These are phyloP conservation scores for Mythimna ferrago DNA, from an alignment of 2,888 invertebrate species.

Conservation along the genomic window DNA sequence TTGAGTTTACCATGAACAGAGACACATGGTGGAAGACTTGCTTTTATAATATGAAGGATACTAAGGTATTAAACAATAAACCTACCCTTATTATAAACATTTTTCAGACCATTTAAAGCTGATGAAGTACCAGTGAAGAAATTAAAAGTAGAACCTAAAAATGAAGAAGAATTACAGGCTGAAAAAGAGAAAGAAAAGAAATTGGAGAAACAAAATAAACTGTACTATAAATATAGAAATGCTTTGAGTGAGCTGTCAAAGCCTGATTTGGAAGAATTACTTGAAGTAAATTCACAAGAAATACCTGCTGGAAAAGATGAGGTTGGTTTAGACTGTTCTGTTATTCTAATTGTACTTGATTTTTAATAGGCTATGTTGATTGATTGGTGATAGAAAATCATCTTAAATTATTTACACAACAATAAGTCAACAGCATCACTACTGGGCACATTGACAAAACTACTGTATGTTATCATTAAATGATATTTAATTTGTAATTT, in stretches of 20 bases:
- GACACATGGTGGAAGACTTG: too few relatives aligned
- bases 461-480: background rate
- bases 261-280: slow-evolving; percentile 91
- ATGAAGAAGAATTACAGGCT: slow-evolving; percentile 85
- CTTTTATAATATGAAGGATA: background rate
- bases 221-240: slow-evolving; percentile 81
- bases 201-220: slow-evolving; percentile 93
- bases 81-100: background rate
- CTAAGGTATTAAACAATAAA: too few relatives aligned
- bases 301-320: slow-evolving; percentile 92
- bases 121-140: slow-evolving; percentile 93
- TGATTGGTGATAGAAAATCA: background rate
- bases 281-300: slow-evolving; percentile 94
- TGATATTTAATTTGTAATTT: too few relatives aligned
- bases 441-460: too few relatives aligned
- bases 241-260: slow-evolving; percentile 89
- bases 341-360: background rate
- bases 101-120: slow-evolving; percentile 74
- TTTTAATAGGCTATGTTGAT: background rate
- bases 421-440: background rate
- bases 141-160: slow-evolving; percentile 92
- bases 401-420: background rate
- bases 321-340: slow-evolving; percentile 78
- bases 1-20: too few relatives aligned
- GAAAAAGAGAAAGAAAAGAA: slow-evolving; percentile 90